Evolutionary conservation across 2,113 vertebrate species (phyloP), one percentile per base, ranked within the genome.

Genomic region (Megaleporinus macrocephalus): DNA sequence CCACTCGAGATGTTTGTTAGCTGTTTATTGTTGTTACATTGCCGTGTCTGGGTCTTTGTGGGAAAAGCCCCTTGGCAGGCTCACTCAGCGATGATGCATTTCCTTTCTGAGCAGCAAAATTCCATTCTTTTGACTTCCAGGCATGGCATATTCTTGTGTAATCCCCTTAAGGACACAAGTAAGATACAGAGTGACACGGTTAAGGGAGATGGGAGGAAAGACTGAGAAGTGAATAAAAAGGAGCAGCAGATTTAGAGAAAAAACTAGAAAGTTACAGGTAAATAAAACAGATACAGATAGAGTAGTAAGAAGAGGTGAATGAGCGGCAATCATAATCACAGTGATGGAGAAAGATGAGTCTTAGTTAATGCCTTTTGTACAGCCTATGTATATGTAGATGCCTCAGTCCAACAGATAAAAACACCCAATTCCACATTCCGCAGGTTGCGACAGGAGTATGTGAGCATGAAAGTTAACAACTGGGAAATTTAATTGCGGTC

Each of bases 31-130:
- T 20, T 47, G 24, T 27, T 20, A 11, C 11, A 57, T 11, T 74
- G 51, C 29, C 36, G 10, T 55, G 41, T 44, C n/a, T 53, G 65
- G 12, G 30, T 4, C 26, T 36, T 26, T n/a, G 9, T 41, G 77
- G 47, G 66, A 75, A 59, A 70, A 68, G 16, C 62, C 41, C 26
- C 18, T 18, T n/a, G 74, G 59, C 27, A 68, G 75, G 62, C 15
- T 49, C 71, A 53, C 24, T 75, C n/a, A 1, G 9, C 24, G 27
- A 76, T 84, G 78, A 85, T 57, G 51, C 83, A 81, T 61, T 66
- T 85, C 83, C 83, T 73, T 76, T 61, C 33, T 41, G 62, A 51
- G 76, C 20, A 13, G 47, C 14, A 30, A 30, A 6, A 61, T 51
- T 29, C 26, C 12, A 77, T 65, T 77, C 26, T 77, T 51, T 16